Percentiles rank a stretch among this genome's conserved stretches.
These are phyloP conservation scores for Troides oblongomaculatus DNA, from an alignment of 2,888 invertebrate genomes.

Conservation along the genomic window DNA sequence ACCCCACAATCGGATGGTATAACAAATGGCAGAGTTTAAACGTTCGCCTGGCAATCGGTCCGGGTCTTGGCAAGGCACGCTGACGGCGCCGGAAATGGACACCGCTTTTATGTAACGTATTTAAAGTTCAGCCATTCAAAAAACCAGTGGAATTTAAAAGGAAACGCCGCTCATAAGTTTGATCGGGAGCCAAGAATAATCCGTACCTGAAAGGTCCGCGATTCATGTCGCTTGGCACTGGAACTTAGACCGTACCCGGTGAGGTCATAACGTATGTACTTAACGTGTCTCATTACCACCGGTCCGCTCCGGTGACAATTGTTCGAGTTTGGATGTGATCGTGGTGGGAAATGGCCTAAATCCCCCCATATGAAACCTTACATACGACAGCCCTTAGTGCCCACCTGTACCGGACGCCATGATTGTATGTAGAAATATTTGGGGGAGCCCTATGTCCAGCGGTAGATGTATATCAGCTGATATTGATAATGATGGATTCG, in stretches of 20 bases:
- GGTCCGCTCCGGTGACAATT: not conserved
- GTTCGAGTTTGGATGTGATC: no score
- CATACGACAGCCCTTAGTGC: no score
- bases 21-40: slow-evolving; percentile 17
- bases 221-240: slow-evolving; percentile 42
- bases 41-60: slow-evolving; percentile 28
- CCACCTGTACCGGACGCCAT: no score
- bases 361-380: no score
- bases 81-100: slow-evolving; percentile 34
- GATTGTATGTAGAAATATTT: no score
- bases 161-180: slow-evolving; percentile 45
- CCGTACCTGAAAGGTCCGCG: slow-evolving; percentile 44
- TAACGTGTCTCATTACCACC: slow-evolving; percentile 3
- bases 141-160: slow-evolving; percentile 40
- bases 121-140: slow-evolving; percentile 40
- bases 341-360: no score
- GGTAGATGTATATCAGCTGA: no score
- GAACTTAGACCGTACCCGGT: slow-evolving; percentile 38
- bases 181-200: slow-evolving; percentile 46
- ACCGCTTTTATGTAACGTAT: slow-evolving; percentile 40
- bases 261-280: slow-evolving; percentile 34
- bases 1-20: slow-evolving; percentile 12
- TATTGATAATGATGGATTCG: no score
- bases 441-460: no score
- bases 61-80: slow-evolving; percentile 39